Percentiles rank a stretch among this genome's conserved stretches.
Conservation (phyloP, 1,140 invertebrate species). For the Mercenaria mercenaria region DNA sequence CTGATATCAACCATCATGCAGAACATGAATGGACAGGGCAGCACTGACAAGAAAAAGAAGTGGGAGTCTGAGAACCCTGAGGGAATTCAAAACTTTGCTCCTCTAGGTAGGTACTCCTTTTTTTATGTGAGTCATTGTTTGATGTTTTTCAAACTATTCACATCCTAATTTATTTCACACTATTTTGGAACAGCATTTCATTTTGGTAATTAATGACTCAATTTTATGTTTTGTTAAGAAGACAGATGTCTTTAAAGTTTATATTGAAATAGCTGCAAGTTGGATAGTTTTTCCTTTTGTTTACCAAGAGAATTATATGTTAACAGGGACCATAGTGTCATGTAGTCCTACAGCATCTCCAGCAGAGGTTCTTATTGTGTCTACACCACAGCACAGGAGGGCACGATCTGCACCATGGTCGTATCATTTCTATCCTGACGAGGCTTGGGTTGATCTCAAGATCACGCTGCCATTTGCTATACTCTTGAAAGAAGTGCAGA, state of each 20-base stretch:
- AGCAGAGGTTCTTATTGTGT: conserved; percentile 93
- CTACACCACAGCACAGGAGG: conserved; percentile 91
- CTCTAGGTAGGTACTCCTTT: conserved; percentile 88
- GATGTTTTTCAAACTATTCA: no score
- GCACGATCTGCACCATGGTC: conserved; percentile 95
- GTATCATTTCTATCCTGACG: conserved; percentile 97
- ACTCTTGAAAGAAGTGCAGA: conserved; percentile 94
- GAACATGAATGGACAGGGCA: conserved; percentile 84
- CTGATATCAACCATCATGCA: conserved; percentile 88
- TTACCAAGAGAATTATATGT: no score
- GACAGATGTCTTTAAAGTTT: no score
- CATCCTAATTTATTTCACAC: no score
- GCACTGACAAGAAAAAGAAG: conserved; percentile 81
- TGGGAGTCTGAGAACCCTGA: conserved; percentile 85
- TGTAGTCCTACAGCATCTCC: conserved; percentile 94
- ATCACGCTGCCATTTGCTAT: conserved; percentile 96
- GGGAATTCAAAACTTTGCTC: conserved; percentile 95
- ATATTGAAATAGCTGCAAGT: no score
- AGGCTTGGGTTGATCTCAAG: conserved; percentile 94
- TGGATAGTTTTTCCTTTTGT: no score
- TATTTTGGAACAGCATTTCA: no score
- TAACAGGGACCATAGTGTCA: conserved; percentile 91
- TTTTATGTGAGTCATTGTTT: background rate
- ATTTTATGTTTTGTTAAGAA: no score
- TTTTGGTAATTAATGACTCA: no score